phyloP scores from a whole-genome alignment of 2,797 vertebrate genomes.

The Poeciliopsis turneri region DNA sequence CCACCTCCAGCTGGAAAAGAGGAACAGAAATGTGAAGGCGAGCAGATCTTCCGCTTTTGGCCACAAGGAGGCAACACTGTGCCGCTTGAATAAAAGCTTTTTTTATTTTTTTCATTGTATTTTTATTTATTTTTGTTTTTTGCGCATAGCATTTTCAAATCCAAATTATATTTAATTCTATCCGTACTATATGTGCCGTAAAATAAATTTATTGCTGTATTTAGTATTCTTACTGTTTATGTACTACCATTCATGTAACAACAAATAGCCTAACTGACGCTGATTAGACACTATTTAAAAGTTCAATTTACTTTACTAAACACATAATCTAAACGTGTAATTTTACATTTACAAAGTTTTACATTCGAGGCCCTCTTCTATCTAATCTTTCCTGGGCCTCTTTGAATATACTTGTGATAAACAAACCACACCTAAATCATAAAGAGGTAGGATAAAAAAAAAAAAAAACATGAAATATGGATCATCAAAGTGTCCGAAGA shows the following conservation, averaged over 20 bases:
- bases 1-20: constrained; percentile 73
- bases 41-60: constrained; percentile 25
- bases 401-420: neutral
- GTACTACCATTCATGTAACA: neutral
- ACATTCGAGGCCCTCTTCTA: neutral
- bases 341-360: neutral
- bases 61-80: constrained; percentile 73
- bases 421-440: neutral
- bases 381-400: neutral
- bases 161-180: neutral
- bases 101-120: neutral
- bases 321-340: neutral
- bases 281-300: neutral
- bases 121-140: neutral
- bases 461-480: neutral
- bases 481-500: neutral
- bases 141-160: neutral
- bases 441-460: neutral
- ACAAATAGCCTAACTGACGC: neutral
- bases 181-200: neutral
- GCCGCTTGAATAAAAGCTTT: neutral
- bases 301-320: neutral
- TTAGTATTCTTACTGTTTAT: neutral
- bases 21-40: constrained; percentile 15
- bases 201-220: neutral